These are phyloP conservation scores for Hylaeus anthracinus DNA, from an alignment of 1,140 invertebrate species.

Conservation along the genomic window DNA sequence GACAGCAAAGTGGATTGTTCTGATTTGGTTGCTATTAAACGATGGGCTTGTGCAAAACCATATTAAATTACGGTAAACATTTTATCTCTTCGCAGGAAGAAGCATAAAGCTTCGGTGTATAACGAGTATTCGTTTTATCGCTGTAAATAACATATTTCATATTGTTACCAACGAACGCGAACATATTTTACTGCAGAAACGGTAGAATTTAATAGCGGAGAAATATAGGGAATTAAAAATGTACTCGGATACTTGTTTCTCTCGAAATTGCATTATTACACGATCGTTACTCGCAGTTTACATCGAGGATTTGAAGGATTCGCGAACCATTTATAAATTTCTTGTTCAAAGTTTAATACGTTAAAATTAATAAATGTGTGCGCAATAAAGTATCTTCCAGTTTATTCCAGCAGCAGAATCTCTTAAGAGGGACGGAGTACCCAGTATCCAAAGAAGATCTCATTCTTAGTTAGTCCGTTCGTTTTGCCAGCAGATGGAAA, in stretches of 20 bases:
- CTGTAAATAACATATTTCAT: not conserved
- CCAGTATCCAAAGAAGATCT: too few species aligned
- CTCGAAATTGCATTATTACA: not conserved
- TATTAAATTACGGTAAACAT: not conserved
- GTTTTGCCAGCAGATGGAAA: not conserved
- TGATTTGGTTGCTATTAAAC: constrained; percentile 22
- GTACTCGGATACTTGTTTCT: not conserved
- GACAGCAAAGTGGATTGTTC: constrained; percentile 8
- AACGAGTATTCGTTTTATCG: not conserved
- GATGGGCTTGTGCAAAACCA: not conserved
- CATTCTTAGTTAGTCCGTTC: not conserved
- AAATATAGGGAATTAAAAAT: too few species aligned
- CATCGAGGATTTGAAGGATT: too few species aligned
- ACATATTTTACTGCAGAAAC: not conserved
- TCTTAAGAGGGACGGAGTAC: too few species aligned
- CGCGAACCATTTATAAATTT: too few species aligned
- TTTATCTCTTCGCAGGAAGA: not conserved
- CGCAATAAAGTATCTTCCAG: too few species aligned
- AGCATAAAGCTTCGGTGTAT: not conserved
- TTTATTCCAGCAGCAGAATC: too few species aligned
- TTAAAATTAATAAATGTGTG: too few species aligned
- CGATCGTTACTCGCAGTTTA: too few species aligned
- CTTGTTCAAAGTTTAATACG: too few species aligned
- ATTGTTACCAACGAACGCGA: not conserved
- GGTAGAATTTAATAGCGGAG: not conserved